Conservation (phyloP, 2,888 invertebrate genomes). For the Pilophorus perplexus region DNA sequence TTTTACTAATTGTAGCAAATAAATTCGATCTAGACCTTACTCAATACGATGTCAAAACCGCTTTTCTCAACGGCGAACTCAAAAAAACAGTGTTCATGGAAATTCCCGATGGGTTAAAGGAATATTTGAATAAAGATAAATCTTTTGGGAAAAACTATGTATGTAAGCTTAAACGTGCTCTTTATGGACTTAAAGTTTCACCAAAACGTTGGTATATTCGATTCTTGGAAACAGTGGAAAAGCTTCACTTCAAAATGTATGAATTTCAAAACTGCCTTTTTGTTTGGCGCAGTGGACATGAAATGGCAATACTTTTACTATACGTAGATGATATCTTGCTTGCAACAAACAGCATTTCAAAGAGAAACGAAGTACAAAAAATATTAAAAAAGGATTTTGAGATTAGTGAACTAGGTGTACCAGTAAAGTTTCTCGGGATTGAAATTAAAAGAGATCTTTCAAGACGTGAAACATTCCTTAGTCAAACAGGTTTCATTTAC, state of each 20-base stretch:
- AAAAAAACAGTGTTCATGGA: slow-evolving; percentile 18
- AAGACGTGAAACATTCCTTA: not conserved
- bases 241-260: slow-evolving; percentile 4
- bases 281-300: not conserved
- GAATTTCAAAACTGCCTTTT: slow-evolving; percentile 22
- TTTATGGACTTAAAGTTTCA: slow-evolving; percentile 23
- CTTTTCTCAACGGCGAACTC: slow-evolving; percentile 11
- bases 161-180: not conserved
- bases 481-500: not conserved
- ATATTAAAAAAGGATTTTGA: not conserved
- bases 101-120: slow-evolving; percentile 2
- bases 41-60: slow-evolving; percentile 16
- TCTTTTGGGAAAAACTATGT: not conserved
- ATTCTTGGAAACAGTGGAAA: not conserved
- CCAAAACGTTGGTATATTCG: slow-evolving; percentile 22
- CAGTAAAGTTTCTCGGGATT: slow-evolving; percentile 4
- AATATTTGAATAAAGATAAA: not conserved
- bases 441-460: slow-evolving; percentile 1
- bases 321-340: slow-evolving; percentile 4
- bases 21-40: not conserved
- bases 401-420: not conserved
- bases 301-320: not conserved
- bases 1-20: not conserved
- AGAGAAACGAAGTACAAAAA: not conserved
- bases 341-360: not conserved